These are phyloP conservation scores for Gryllus longicercus DNA, from an alignment of 2,888 invertebrate genomes.

Conservation along the genomic window DNA sequence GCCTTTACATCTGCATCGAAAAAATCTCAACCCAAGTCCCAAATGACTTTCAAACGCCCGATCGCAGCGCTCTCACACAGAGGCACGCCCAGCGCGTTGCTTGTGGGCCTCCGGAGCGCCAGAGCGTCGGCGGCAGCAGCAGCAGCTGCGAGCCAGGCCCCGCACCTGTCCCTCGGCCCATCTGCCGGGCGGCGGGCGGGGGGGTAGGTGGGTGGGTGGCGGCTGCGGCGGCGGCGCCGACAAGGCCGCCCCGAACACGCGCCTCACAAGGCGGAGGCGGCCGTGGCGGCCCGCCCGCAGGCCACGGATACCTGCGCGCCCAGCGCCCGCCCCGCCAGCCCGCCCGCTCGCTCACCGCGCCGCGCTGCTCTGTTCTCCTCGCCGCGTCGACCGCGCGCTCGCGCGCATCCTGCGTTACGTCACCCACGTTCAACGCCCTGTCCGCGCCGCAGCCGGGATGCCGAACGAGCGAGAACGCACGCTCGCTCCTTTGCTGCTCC, in stretches of 20 bases:
- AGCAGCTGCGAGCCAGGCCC: constrained; percentile 50
- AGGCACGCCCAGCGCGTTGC: too few relatives aligned
- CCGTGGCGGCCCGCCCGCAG: neutral
- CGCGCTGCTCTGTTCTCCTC: neutral
- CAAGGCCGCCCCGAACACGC: constrained; percentile 24
- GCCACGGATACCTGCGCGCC: neutral
- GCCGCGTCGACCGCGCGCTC: neutral
- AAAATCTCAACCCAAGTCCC: too few relatives aligned
- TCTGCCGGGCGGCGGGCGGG: constrained; percentile 41
- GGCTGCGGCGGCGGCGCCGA: constrained; percentile 29
- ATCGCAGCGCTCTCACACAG: too few relatives aligned
- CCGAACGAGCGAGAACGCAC: neutral
- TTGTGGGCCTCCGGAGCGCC: too few relatives aligned
- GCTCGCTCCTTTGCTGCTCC: too few relatives aligned
- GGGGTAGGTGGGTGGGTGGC: neutral
- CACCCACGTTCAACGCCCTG: neutral
- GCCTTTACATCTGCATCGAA: too few relatives aligned
- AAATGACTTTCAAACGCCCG: too few relatives aligned
- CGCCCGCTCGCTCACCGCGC: neutral
- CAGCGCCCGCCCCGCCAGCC: neutral
- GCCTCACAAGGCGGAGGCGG: neutral
- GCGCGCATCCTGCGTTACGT: constrained; percentile 1
- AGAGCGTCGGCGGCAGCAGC: constrained; percentile 45
- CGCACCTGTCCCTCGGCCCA: constrained; percentile 11
- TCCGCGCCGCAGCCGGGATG: neutral